phyloP scores from a whole-genome alignment of 2,888 invertebrate genomes.

The Sminthurides aquaticus region DNA sequence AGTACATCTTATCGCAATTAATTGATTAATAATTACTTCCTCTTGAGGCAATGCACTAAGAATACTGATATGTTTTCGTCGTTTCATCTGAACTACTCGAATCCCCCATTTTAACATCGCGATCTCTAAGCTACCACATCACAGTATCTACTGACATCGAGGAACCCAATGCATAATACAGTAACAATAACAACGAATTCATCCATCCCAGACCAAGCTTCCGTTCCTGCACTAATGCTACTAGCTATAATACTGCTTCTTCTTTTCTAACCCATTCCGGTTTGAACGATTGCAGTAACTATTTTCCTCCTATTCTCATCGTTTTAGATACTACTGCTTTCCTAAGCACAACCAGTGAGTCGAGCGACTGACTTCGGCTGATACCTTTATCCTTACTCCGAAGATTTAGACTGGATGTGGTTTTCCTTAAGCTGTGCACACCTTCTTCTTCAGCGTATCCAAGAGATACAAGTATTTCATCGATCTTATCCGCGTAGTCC shows the following conservation, averaged over 20 bases:
- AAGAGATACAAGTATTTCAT: conserved; percentile 47
- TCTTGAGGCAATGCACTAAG: background rate
- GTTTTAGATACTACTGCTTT: conserved; percentile 18
- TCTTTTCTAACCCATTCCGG: too few species aligned
- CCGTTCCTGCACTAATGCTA: too few species aligned
- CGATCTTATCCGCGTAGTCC: conserved; percentile 55
- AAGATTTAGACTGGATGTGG: conserved; percentile 33
- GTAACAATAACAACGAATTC: too few species aligned
- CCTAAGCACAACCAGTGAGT: conserved; percentile 31
- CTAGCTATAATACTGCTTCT: too few species aligned
- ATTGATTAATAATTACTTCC: background rate
- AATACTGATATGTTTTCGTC: conserved; percentile 2
- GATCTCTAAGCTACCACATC: background rate
- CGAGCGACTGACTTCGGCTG: conserved; percentile 31
- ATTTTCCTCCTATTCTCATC: conserved; percentile 19
- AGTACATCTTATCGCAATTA: background rate
- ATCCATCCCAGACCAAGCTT: too few species aligned
- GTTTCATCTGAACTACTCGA: background rate
- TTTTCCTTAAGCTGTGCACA: conserved; percentile 25
- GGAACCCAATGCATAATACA: too few species aligned
- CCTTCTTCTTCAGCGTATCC: conserved; percentile 37
- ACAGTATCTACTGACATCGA: background rate
- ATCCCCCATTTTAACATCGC: background rate
- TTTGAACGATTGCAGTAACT: too few species aligned
- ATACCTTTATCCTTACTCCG: conserved; percentile 19